Percentiles rank a stretch among this genome's conserved stretches.
Evolutionary conservation across 1,140 invertebrate species (phyloP).

Genomic region (honey bee (Apis mellifera)): Amel_HAv3.1 CM009934.2:11243001-11243500

Average conservation of each 20-base stretch:
- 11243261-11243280: background rate
- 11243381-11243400: conserved; percentile 74
- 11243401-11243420: conserved; percentile 77
- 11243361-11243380: conserved; percentile 58
- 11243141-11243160: conserved; percentile 46
- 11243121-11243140: conserved; percentile 67
- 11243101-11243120: conserved; percentile 84
- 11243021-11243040: conserved; percentile 76
- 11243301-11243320: background rate
- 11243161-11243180: conserved; percentile 81
- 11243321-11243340: background rate
- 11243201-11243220: conserved; percentile 60
- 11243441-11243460: conserved; percentile 64
- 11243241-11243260: conserved; percentile 30
- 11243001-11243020: conserved; percentile 69
- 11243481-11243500: conserved; percentile 90
- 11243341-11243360: conserved; percentile 68
- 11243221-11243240: conserved; percentile 58
- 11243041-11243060: conserved; percentile 83
- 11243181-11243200: conserved; percentile 56
- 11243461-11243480: conserved; percentile 70
- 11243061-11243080: conserved; percentile 88
- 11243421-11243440: conserved; percentile 73
- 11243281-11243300: background rate
- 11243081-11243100: conserved; percentile 89